phyloP scores from a whole-genome alignment of 2,113 vertebrate species.

The Pelvicachromis taeniatus region DNA sequence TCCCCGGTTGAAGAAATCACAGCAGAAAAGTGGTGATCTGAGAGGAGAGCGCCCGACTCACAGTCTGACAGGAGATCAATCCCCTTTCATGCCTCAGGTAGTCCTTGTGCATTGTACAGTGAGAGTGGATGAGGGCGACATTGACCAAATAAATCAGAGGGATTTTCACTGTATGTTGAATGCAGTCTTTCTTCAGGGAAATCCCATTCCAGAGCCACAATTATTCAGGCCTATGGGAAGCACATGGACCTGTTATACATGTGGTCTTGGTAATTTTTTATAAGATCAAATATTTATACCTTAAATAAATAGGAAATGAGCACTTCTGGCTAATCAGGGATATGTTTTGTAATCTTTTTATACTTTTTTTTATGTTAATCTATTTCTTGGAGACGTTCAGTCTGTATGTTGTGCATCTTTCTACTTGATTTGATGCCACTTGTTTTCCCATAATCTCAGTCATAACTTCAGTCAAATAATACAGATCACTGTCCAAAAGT shows the following conservation, averaged over 20 bases:
- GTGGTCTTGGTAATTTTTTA: not conserved
- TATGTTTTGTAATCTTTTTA: too few relatives aligned
- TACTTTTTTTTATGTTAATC: not conserved
- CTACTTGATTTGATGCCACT: not conserved
- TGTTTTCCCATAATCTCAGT: not conserved
- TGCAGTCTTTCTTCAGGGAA: not conserved
- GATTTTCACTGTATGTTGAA: conserved; percentile 12
- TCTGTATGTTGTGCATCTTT: not conserved
- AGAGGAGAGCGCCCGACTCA: conserved; percentile 3
- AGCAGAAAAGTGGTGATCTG: conserved; percentile 14
- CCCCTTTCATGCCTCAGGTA: not conserved
- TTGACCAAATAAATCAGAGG: conserved; percentile 10
- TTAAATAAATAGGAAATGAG: not conserved
- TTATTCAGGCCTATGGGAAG: not conserved
- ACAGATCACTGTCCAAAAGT: not conserved
- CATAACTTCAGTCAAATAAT: not conserved
- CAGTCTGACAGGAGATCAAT: conserved; percentile 36
- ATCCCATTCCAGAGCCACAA: not conserved
- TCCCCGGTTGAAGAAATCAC: conserved; percentile 12
- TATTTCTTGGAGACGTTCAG: not conserved
- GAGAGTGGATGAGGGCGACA: conserved; percentile 2
- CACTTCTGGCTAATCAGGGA: not conserved
- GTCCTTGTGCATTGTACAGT: conserved; percentile 4
- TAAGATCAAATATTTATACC: not conserved
- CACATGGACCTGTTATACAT: not conserved